phyloP scores from a whole-genome alignment of 2,797 vertebrate genomes.

The Podarcis siculus region DNA sequence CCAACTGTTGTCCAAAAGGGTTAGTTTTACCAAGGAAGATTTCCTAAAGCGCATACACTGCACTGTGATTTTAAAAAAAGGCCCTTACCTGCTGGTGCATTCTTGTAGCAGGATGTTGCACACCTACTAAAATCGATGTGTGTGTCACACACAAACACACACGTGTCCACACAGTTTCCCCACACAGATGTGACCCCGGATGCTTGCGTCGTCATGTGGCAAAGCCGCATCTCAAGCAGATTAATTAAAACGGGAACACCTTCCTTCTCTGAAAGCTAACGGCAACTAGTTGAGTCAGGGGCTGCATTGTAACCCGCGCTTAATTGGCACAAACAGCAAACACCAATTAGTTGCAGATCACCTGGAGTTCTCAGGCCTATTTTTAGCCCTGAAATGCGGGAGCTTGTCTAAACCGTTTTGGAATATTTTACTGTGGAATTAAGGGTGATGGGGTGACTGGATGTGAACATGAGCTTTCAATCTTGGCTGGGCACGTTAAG shows the following conservation, averaged over 20 bases:
- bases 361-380: slow-evolving; percentile 10
- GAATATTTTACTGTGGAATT: slow-evolving; percentile 7
- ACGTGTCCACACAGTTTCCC: background rate
- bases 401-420: slow-evolving; percentile 10
- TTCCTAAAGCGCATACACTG: background rate
- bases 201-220: background rate
- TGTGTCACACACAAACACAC: background rate
- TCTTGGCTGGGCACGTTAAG: background rate
- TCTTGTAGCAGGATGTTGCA: background rate
- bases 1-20: background rate
- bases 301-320: background rate
- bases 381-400: slow-evolving; percentile 29
- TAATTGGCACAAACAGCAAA: slow-evolving; percentile 19
- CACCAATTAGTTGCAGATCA: slow-evolving; percentile 24
- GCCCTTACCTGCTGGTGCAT: too few relatives aligned
- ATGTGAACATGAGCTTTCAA: background rate
- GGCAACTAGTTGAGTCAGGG: slow-evolving; percentile 1
- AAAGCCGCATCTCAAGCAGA: background rate
- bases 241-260: background rate
- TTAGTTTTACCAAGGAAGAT: background rate
- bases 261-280: background rate
- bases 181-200: too few relatives aligned
- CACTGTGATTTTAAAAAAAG: background rate
- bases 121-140: background rate
- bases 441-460: background rate